Conservation (phyloP, 2,797 vertebrate species). For the Cyprinella venusta region DNA sequence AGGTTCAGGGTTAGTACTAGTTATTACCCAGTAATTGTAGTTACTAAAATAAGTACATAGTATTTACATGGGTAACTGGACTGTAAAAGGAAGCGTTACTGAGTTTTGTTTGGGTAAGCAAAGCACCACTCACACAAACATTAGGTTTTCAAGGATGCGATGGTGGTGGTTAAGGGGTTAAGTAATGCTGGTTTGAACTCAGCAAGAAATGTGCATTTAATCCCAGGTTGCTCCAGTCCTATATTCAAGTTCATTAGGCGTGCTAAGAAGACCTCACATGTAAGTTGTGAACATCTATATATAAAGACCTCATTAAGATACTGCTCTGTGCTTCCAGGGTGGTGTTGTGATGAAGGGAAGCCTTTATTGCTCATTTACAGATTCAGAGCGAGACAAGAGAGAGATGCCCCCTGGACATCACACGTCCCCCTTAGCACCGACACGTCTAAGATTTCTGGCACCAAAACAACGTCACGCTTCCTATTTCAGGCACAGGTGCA, state of each 20-base stretch:
- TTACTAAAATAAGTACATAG: no score
- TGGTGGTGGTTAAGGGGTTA: background rate
- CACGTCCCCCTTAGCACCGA: slow-evolving; percentile 56
- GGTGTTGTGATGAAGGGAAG: slow-evolving; percentile 16
- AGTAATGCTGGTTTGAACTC: background rate
- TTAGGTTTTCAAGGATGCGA: background rate
- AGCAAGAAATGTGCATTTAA: background rate
- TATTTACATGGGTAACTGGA: no score
- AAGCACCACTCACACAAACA: background rate
- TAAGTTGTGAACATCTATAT: background rate
- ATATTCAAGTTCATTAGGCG: background rate
- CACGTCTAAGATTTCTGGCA: slow-evolving; percentile 85
- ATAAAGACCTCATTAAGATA: slow-evolving; percentile 31
- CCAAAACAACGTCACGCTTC: slow-evolving; percentile 78
- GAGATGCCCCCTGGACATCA: slow-evolving; percentile 29
- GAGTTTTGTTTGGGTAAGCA: background rate
- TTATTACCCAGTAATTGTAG: no score
- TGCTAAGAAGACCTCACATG: background rate
- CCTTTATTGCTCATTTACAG: slow-evolving; percentile 35
- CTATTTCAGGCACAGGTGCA: slow-evolving; percentile 77
- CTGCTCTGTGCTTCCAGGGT: background rate
- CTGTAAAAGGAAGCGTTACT: no score
- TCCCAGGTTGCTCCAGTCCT: background rate
- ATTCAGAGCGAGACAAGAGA: background rate
- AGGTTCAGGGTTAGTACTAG: no score